A percentile compares a stretch with the other conserved stretches of the same genome.
phyloP scores from a whole-genome alignment of 2,797 vertebrate genomes.

The Lindbergichthys nudifrons region DNA sequence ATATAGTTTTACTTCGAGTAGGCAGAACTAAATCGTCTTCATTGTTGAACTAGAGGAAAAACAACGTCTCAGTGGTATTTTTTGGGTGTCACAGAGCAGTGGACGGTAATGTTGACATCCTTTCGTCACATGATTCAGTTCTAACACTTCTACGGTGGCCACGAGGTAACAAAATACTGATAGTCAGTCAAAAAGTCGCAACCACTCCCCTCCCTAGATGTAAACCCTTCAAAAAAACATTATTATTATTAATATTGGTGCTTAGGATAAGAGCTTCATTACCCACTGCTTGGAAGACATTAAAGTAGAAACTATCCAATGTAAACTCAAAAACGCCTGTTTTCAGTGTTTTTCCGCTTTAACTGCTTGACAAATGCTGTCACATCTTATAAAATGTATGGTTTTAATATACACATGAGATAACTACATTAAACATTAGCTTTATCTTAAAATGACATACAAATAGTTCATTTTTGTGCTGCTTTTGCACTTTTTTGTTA shows the following conservation, averaged over 20 bases:
- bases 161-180: slow-evolving; percentile 14
- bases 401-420: background rate
- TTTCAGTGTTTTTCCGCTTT: background rate
- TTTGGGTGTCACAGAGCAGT: background rate
- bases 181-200: background rate
- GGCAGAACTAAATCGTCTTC: background rate
- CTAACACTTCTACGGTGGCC: slow-evolving; percentile 50
- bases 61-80: background rate
- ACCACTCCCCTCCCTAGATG: rapidly evolving
- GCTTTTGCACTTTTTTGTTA: background rate
- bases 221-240: background rate
- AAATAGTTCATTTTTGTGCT: background rate
- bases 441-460: background rate
- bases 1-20: background rate
- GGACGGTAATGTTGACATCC: slow-evolving; percentile 61
- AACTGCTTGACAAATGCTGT: background rate
- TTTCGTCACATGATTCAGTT: slow-evolving; percentile 55
- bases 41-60: background rate
- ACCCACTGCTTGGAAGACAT: rapidly evolving
- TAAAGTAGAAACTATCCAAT: background rate
- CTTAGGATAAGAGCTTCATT: rapidly evolving
- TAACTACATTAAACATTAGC: rapidly evolving
- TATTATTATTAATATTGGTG: too few species aligned
- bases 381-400: background rate
- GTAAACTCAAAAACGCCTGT: background rate